These are phyloP conservation scores for Arizona elegans DNA, from an alignment of 2,113 vertebrate species.

Conservation along the genomic window DNA sequence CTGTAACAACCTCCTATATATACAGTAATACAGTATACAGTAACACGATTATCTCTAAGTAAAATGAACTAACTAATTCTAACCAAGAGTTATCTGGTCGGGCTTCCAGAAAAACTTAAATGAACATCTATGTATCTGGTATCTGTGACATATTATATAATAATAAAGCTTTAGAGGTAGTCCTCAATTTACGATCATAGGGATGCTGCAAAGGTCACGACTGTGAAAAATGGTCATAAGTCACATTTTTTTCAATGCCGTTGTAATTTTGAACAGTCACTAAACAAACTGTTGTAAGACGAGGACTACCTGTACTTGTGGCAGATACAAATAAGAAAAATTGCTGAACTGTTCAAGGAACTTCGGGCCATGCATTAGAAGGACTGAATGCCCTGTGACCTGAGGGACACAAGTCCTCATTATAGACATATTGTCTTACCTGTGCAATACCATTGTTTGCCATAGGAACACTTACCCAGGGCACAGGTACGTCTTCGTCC, in stretches of 20 bases:
- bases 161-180: background rate
- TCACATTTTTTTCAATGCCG: too few species aligned
- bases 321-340: background rate
- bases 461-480: conserved; percentile 51
- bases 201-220: background rate
- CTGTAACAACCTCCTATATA: background rate
- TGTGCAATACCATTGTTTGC: background rate
- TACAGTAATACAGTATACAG: background rate
- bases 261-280: background rate
- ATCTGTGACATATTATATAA: background rate
- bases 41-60: background rate
- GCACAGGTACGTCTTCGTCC: conserved; percentile 26
- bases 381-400: background rate
- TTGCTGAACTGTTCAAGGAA: background rate
- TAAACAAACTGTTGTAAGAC: background rate
- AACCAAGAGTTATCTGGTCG: background rate
- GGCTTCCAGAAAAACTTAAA: background rate
- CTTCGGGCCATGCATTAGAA: background rate
- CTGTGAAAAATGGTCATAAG: background rate
- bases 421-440: background rate
- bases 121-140: background rate
- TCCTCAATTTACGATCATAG: background rate
- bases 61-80: background rate
- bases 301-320: background rate
- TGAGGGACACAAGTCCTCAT: background rate